Base-by-base conservation (phyloP, 1,140 invertebrate species). In the Heliconius hermathena region DNA sequence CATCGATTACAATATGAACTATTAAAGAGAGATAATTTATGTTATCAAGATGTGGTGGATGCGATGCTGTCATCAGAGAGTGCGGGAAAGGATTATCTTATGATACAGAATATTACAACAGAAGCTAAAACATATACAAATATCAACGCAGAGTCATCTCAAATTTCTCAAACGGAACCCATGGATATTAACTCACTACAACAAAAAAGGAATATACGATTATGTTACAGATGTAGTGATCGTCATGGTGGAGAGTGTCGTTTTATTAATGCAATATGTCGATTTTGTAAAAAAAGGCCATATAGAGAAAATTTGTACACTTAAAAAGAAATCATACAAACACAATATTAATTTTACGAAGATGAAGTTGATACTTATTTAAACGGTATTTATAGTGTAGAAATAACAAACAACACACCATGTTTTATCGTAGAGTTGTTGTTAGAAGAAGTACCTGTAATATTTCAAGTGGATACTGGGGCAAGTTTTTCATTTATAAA, bases 271-370 rank as follows among this genome's bases (percentile, higher is more conserved):
- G 77, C 78, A 4, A 81, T 79, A 60, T 87, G 83, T 77, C 75
- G 72, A 8, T 85, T 73, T 72, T 87, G 83, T 66, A 82, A 83
- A 29, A 87, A 52, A 76, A 74, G 82, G 84, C 18, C 86, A 87
- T 46, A 77, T 87, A 9, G 83, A 83, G 66, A 82, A 81, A 79
- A 75, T 83, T 52, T 87, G 85, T 54, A 78, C 78, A 41, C 66
- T 60, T 52, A 83, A 87, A 66, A 85, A 84, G 38, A 83, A 71
- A 29, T 26, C 71, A 13, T 54, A 60, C 20, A 70, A 81, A 22
- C 60, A 22, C n/a, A 54, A 57, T 74, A 20, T 82, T 6, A 79
- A 85, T 57, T 79, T 70, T 74, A 75, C 80, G 16, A 54, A 54
- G 18, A 20, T 70, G 76, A 82, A 9, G 77, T 76, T 16, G 54